Evolutionary conservation across 2,113 vertebrate genomes (phyloP), one percentile per base, ranked within the genome.

Genomic region (Procavia capensis): DNA sequence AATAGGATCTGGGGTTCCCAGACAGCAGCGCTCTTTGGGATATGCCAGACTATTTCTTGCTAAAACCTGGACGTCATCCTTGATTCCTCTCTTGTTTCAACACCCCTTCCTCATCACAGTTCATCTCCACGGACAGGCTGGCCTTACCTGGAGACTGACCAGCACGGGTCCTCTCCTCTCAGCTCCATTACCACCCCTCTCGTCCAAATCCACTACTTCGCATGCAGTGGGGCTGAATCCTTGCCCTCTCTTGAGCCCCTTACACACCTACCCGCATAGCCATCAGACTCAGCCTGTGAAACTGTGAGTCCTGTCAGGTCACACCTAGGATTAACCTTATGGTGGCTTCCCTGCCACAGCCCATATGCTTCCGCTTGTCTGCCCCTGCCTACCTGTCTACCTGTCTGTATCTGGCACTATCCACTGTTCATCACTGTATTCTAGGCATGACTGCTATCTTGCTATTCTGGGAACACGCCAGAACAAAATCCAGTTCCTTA

Each of bases 291-390:
- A 68, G 43, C 22, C 57, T 90, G 50, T 61, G 64, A 83, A 41
- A 79, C 6, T 5, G 9, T 2, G n/a, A 74, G 66, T 90, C 25
- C 57, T 39, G 3, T n/a, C 6, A 43, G 47, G 39, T 84, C 34
- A 87, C 1, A 4, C 3, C 8, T 41, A 68, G 61, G n/a, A 54
- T 68, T 59, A 43, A 76, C 74, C 57, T 72, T 31, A 36, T 6
- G 57, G 34, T 0, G 0, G 22, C 74, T 7, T 70, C 50, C 59
- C 47, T 17, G 19, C 17, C 34, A 2, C 8, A 6, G 29, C 43
- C 50, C 5, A 31, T 9, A 17, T 27, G 1, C 68, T 45, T 6
- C 34, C 27, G 13, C 8, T 0, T 0, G 4, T 4, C 39, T 36
- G 17, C 19, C 34, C 17, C 29, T 29, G 31, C 16, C 70, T 20